phyloP scores from a whole-genome alignment of 1,140 invertebrate species.

The Lasioglossum baleicum region DNA sequence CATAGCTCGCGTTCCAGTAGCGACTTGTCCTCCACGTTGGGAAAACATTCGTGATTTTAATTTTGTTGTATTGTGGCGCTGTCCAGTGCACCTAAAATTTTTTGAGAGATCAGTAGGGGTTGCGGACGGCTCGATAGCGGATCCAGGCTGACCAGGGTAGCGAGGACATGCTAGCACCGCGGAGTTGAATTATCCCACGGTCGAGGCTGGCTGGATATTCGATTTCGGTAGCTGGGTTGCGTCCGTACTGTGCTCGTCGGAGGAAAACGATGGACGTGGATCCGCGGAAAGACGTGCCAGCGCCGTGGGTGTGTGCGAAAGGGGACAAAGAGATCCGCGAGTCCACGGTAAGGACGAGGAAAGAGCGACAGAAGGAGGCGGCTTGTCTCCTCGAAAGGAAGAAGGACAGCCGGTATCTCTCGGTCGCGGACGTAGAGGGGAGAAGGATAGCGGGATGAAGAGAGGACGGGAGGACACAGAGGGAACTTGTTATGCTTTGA shows the following conservation, averaged over 20 bases:
- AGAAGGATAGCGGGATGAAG: conserved; percentile 51
- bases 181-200: conserved; percentile 48
- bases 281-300: conserved; percentile 57
- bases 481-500: conserved; percentile 81
- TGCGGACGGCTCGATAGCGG: neutral
- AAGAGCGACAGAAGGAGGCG: conserved; percentile 10
- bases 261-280: conserved; percentile 57
- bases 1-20: too few species aligned
- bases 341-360: conserved; percentile 10
- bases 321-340: conserved; percentile 9
- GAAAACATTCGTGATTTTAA: too few species aligned
- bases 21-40: too few species aligned
- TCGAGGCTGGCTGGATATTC: conserved; percentile 49
- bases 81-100: too few species aligned
- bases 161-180: neutral
- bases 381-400: conserved; percentile 18
- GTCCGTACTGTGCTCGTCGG: conserved; percentile 36
- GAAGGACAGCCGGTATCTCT: conserved; percentile 46
- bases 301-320: conserved; percentile 35
- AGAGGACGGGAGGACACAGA: conserved; percentile 70
- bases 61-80: too few species aligned
- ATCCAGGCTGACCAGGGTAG: neutral
- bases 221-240: conserved; percentile 60
- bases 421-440: conserved; percentile 61
- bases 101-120: too few species aligned